These are phyloP conservation scores for Meliscaeva auricollis DNA, from an alignment of 2,888 invertebrate species.

Conservation along the genomic window DNA sequence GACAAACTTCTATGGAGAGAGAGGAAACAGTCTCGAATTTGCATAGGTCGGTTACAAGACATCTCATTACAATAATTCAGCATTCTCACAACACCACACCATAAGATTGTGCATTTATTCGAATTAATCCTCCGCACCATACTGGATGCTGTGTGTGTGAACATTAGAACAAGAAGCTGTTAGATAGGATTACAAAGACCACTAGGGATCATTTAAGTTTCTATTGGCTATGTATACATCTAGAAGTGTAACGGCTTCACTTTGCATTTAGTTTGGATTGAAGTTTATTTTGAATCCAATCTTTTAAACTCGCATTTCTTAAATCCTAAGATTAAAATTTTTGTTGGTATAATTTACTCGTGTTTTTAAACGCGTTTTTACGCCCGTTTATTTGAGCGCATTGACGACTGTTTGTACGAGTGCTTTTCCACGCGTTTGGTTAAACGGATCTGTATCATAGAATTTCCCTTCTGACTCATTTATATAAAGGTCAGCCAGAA, in stretches of 20 bases:
- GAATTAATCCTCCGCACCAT: slow-evolving; percentile 64
- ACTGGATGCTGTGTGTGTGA: slow-evolving; percentile 60
- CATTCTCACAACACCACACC: slow-evolving; percentile 70
- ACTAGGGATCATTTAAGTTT: slow-evolving; percentile 65
- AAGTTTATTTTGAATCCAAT: too few relatives aligned
- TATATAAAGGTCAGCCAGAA: background rate
- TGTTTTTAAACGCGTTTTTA: too few relatives aligned
- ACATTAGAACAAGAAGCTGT: slow-evolving; percentile 54
- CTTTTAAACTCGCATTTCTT: too few relatives aligned
- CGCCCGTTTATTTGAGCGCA: too few relatives aligned
- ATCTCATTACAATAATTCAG: slow-evolving; percentile 76
- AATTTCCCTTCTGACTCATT: background rate
- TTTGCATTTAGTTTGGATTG: too few relatives aligned
- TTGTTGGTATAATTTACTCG: too few relatives aligned
- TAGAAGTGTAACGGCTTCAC: background rate
- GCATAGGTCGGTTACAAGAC: slow-evolving; percentile 75
- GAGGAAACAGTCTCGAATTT: slow-evolving; percentile 52
- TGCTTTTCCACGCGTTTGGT: too few relatives aligned
- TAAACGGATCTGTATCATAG: too few relatives aligned
- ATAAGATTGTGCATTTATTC: slow-evolving; percentile 67
- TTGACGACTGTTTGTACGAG: too few relatives aligned
- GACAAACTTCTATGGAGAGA: slow-evolving; percentile 10
- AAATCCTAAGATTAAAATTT: too few relatives aligned
- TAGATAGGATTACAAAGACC: slow-evolving; percentile 60
- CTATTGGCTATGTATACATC: slow-evolving; percentile 49